phyloP scores from a whole-genome alignment of 2,888 invertebrate genomes.

The Platerodrilus igneus region DNA sequence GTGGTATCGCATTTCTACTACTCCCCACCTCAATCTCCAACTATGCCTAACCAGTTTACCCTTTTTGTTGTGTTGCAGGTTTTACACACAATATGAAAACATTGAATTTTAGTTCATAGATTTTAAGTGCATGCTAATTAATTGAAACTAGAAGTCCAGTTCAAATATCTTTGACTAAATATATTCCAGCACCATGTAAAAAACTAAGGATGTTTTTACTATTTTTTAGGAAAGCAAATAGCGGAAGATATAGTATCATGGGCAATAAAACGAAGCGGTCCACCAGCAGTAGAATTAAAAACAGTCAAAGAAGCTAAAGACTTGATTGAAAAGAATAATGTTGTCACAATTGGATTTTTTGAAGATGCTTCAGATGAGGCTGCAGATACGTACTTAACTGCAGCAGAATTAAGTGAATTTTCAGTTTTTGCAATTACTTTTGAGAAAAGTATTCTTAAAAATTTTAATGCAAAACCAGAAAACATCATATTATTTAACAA shows the following conservation, averaged over 20 bases:
- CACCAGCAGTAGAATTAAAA: constrained; percentile 77
- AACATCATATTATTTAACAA: constrained; percentile 87
- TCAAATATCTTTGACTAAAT: no score
- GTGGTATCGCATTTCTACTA: no score
- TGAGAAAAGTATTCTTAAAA: constrained; percentile 70
- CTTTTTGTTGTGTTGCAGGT: no score
- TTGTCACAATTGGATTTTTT: constrained; percentile 88
- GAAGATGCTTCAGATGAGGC: constrained; percentile 70
- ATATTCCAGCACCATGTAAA: no score
- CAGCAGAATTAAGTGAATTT: constrained; percentile 80
- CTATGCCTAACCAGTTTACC: no score
- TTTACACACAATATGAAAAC: no score
- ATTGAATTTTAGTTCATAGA: no score
- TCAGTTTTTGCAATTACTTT: constrained; percentile 84
- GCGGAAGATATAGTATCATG: constrained; percentile 89
- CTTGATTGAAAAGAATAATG: constrained; percentile 73
- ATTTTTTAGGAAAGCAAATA: constrained; percentile 90
- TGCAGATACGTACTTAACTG: constrained; percentile 78
- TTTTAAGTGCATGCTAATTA: no score
- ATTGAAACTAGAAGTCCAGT: no score
- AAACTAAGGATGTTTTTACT: no score
- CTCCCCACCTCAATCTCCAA: no score
- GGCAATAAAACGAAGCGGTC: constrained; percentile 96
- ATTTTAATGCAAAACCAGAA: constrained; percentile 75
- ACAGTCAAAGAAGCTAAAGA: constrained; percentile 78